These are phyloP conservation scores for Dasypogon diadema DNA, from an alignment of 2,888 invertebrate species.

Conservation along the genomic window DNA sequence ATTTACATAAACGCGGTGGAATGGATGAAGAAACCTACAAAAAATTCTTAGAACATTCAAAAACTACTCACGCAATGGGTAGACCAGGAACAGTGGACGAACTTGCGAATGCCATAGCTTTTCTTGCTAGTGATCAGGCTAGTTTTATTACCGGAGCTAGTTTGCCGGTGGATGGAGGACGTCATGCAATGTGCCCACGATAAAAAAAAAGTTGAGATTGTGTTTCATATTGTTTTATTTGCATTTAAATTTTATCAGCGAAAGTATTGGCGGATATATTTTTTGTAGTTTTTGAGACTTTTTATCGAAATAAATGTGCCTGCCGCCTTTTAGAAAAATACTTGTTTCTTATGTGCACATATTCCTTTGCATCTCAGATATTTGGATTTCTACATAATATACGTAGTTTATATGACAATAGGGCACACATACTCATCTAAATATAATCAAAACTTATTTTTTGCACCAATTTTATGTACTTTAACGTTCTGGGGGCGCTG, in stretches of 20 bases:
- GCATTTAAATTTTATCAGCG: constrained; percentile 7
- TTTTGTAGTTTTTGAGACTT: neutral
- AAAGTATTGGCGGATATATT: neutral
- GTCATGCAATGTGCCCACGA: constrained; percentile 94
- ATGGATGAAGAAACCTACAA: constrained; percentile 84
- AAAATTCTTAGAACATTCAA: constrained; percentile 85
- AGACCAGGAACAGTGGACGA: constrained; percentile 86
- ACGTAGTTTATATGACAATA: neutral
- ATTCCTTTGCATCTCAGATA: no score
- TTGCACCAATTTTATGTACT: no score
- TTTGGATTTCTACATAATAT: no score
- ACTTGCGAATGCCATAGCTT: constrained; percentile 90
- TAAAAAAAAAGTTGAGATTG: constrained; percentile 67
- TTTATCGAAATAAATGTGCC: neutral
- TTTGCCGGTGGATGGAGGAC: constrained; percentile 93
- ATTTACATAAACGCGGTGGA: constrained; percentile 88
- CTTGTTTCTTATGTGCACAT: no score
- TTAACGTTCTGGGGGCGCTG: no score
- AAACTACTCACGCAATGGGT: constrained; percentile 92
- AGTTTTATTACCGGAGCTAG: constrained; percentile 92
- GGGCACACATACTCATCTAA: no score
- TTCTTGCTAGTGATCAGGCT: constrained; percentile 88
- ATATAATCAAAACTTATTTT: no score
- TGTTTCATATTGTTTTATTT: neutral
- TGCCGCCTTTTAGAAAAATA: no score